Conservation (phyloP, 2,797 vertebrate genomes). For the Alca torda region DNA sequence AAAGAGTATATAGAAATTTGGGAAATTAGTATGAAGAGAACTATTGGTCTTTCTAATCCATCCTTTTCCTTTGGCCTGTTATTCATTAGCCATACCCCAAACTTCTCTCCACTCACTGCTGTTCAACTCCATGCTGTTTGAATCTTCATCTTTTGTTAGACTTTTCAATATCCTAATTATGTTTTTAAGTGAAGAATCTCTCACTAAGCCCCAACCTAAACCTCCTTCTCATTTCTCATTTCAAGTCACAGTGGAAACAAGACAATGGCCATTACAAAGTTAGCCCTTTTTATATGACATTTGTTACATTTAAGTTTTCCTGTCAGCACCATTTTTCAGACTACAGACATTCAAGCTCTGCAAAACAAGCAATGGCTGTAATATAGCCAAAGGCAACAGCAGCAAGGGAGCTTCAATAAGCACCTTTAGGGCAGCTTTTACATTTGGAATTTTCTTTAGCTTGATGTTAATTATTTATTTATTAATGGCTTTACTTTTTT, state of each 20-base stretch:
- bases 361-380: neutral
- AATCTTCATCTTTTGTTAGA: constrained; percentile 47
- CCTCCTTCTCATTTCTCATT: constrained; percentile 20
- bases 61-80: neutral
- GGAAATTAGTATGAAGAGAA: constrained; percentile 25
- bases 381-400: neutral
- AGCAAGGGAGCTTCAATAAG: neutral
- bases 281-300: neutral
- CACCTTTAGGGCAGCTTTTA: neutral
- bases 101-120: constrained; percentile 5
- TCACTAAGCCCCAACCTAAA: constrained; percentile 21
- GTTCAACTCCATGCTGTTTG: neutral
- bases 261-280: neutral
- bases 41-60: constrained; percentile 20
- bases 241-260: constrained; percentile 25
- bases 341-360: neutral
- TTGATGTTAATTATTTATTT: neutral
- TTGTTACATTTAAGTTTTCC: constrained; percentile 3
- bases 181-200: constrained; percentile 40
- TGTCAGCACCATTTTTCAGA: constrained; percentile 12
- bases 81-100: neutral
- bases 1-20: neutral
- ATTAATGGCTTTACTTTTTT: neutral
- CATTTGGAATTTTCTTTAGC: neutral
- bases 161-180: constrained; percentile 43